Base-by-base conservation (phyloP, 1,140 invertebrate species). In the Pollicipes pollicipes region DNA sequence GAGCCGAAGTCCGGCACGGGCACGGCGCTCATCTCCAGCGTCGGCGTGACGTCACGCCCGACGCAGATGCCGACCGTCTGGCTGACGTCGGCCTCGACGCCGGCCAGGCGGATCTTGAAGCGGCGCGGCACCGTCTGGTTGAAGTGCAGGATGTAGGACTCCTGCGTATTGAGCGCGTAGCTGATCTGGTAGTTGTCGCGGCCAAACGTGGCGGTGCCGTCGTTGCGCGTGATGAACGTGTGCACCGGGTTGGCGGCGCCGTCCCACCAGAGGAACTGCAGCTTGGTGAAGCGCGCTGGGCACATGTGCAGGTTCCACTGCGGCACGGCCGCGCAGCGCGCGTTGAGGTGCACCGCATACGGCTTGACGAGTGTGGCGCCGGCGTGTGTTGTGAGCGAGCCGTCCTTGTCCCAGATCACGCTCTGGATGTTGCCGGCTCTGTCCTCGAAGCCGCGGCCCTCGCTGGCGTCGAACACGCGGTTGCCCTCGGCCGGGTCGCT, bases 221-320 rank as follows among this genome's bases (percentile, higher is more conserved):
- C 64, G 28, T 66, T 66, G 1, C 64, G 64, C n/a, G 64, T 66
- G 16, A 66, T 4, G 64, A 66, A 66, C 6, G 64, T 66, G 64
- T 66, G 27, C 6, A 29, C 6, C 6, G 27, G 2, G 28, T 10
- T n/a, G 3, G 26, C 17, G 13, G 8, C 10, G 17, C 27, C 10
- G 28, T 66, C 64, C n/a, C 27, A 66, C 64, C 64, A 66, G 24
- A 28, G 3, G 27, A 66, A 66, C 27, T 8, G 17, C 3, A 66
- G 28, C 27, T 66, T 66, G 64, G 64, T 66, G 64, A 66, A 66
- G 24, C 27, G n/a, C n/a, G 64, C 26, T 24, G 64, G 64, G 17
- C 64, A 66, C n/a, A 66, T n/a, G 27, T 66, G 17, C 64, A 66
- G 8, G 64, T 66, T 66, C 64, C 64, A 66, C 64, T 66, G 64